Conservation (phyloP, 2,797 vertebrate genomes). For the Pseudochromis fuscus region DNA sequence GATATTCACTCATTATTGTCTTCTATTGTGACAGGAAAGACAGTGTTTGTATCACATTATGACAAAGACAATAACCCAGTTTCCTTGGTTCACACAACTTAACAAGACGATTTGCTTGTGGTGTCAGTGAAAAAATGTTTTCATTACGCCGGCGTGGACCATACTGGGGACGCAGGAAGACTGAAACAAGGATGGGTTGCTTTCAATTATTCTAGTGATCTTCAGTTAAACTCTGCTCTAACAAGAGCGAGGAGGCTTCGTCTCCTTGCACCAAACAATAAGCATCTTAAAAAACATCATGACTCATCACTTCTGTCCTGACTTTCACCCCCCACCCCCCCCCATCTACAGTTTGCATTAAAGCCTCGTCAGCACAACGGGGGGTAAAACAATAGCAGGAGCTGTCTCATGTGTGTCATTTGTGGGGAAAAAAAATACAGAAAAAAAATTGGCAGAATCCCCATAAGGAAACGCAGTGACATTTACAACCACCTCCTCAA, state of each 20-base stretch:
- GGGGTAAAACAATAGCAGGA: conserved; percentile 51
- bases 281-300: conserved; percentile 55
- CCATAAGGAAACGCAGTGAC: conserved; percentile 56
- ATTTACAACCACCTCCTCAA: conserved; percentile 66
- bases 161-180: background rate
- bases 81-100: conserved; percentile 17
- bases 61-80: background rate
- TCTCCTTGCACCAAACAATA: conserved; percentile 42
- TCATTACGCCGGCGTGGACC: background rate
- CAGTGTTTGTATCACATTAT: background rate
- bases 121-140: background rate
- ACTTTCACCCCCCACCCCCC: conserved; percentile 58
- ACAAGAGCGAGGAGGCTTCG: conserved; percentile 19
- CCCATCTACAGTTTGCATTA: conserved; percentile 46
- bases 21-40: background rate
- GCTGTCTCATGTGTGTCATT: conserved; percentile 37
- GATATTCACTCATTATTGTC: background rate
- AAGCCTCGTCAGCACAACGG: conserved; percentile 51
- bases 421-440: background rate
- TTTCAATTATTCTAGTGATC: conserved; percentile 7
- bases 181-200: background rate
- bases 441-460: conserved; percentile 15
- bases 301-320: conserved; percentile 57
- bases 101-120: background rate
- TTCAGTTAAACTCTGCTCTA: conserved; percentile 28